Base-by-base conservation (phyloP, 2,888 invertebrate genomes). In the Coelopa pilipes region DNA sequence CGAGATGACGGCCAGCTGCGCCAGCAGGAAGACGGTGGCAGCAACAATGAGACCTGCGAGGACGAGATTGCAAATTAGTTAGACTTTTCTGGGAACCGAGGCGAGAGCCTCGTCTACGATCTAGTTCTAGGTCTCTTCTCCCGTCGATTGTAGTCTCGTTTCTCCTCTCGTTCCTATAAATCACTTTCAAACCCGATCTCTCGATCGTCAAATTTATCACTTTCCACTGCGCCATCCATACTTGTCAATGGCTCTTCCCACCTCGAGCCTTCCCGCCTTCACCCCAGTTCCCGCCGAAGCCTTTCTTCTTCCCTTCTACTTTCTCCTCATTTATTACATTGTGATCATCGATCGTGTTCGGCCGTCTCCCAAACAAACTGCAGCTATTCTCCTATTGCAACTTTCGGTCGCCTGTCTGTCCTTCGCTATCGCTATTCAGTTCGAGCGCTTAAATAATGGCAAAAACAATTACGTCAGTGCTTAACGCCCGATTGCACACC, bases 1-100 rank as follows among this genome's bases (percentile, higher is more conserved):
- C 72, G 94, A 94, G 79, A 96, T 92, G 76, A 96, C 92, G 82
- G 94, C 93, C 85, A 96, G 90, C 89, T 97, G 96, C 55, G 94
- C 94, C 62, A 95, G 92, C 80, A 97, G 89, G 89, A 97, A 96
- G 62, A 96, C 92, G 45, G 94, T 93, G 62, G 94, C 94, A 69
- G 96, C 95, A 77, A 96, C 92, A 84, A 96, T 92, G 7, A 96
- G 91, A 79, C 96, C 96, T 81, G 92, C 0, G 74, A 78, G 94
- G 91, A 87, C 95, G 95, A 92, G 95, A n/a, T n/a, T n/a, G n/a
- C n/a, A n/a, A n/a, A n/a, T n/a, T n/a, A n/a, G n/a, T n/a, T n/a
- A n/a, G n/a, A n/a, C n/a, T n/a, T n/a, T n/a, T 80, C 74, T 77
- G 34, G 34, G 10, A 62, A n/a, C 4, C 7, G 34, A 7, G n/a